Percentiles rank a stretch among this genome's conserved stretches.
Evolutionary conservation across 1,140 invertebrate genomes (phyloP).

Genomic region (Papilio dardanus): DNA sequence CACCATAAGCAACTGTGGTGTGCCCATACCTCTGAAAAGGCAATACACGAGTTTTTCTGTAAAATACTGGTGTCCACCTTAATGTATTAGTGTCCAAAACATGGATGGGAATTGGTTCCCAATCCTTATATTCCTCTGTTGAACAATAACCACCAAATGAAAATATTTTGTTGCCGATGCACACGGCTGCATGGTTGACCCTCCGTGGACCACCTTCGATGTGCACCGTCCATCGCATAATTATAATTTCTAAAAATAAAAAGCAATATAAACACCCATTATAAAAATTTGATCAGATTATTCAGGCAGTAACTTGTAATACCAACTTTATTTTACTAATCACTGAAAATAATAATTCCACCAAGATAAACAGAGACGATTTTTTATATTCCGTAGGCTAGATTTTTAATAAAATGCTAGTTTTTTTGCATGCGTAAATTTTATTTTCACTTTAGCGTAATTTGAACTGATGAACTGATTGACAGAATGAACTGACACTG

Average conservation of each 20-base stretch:
- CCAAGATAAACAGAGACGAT: neutral
- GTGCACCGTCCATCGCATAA: constrained; percentile 88
- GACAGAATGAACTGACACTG: neutral
- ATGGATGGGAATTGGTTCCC: constrained; percentile 93
- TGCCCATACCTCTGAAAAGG: constrained; percentile 90
- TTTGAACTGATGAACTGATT: neutral
- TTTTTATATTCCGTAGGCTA: neutral
- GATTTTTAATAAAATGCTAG: neutral
- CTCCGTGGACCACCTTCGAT: constrained; percentile 90
- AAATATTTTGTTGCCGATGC: constrained; percentile 91
- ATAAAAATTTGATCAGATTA: neutral
- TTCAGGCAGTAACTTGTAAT: neutral
- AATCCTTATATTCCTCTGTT: constrained; percentile 85
- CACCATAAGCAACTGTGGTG: constrained; percentile 90
- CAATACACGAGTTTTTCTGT: constrained; percentile 57
- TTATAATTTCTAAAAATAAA: constrained; percentile 41
- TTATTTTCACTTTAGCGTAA: constrained; percentile 9
- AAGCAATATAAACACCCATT: constrained; percentile 29
- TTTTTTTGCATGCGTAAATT: constrained; percentile 13
- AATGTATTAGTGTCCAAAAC: constrained; percentile 90
- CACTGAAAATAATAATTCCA: neutral
- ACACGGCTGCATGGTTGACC: constrained; percentile 96
- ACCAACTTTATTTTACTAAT: neutral
- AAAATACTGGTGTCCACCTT: constrained; percentile 81
- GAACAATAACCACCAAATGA: constrained; percentile 96